Evolutionary conservation across 2,797 vertebrate species (phyloP).

Genomic region (Ctenopoma multispine): DNA sequence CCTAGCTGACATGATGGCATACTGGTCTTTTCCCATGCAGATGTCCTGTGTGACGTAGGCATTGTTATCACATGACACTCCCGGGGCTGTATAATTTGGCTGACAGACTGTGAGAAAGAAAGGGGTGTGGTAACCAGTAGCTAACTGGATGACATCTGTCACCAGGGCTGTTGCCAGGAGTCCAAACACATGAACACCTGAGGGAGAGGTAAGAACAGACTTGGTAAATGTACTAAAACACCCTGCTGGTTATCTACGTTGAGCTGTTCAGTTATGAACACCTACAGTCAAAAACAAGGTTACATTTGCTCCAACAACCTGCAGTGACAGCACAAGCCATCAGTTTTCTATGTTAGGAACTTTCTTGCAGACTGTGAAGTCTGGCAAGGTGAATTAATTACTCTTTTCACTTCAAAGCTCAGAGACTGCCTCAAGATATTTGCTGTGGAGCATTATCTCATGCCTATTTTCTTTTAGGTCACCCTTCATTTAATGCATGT

Average conservation of each 20-base stretch:
- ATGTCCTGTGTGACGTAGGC: constrained; percentile 96
- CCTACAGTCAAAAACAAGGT: constrained; percentile 9
- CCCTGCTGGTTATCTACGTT: constrained; percentile 31
- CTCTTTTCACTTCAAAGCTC: constrained; percentile 71
- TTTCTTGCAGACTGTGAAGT: constrained; percentile 46
- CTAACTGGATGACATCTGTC: constrained; percentile 95
- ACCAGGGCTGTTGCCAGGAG: constrained; percentile 95
- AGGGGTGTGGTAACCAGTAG: constrained; percentile 94
- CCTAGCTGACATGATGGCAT: constrained; percentile 95
- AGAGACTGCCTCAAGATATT: constrained; percentile 53
- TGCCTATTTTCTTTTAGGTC: constrained; percentile 48
- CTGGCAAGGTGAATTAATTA: constrained; percentile 62
- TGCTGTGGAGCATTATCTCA: constrained; percentile 42
- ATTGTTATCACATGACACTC: constrained; percentile 92
- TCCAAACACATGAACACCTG: constrained; percentile 97
- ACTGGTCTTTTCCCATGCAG: constrained; percentile 91
- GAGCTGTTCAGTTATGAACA: constrained; percentile 42
- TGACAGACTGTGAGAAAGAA: constrained; percentile 98
- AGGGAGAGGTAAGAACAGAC: constrained; percentile 35
- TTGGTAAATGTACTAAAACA: constrained; percentile 41
- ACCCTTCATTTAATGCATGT: constrained; percentile 60
- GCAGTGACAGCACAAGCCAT: constrained; percentile 12
- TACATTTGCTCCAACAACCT: constrained; percentile 20
- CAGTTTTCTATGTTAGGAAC: constrained; percentile 8
- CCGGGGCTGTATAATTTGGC: constrained; percentile 94